Percentiles rank a stretch among this genome's conserved stretches.
phyloP scores from a whole-genome alignment of 2,113 vertebrate species.

The crab-eating macaque (Macaca fascicularis) region DNA sequence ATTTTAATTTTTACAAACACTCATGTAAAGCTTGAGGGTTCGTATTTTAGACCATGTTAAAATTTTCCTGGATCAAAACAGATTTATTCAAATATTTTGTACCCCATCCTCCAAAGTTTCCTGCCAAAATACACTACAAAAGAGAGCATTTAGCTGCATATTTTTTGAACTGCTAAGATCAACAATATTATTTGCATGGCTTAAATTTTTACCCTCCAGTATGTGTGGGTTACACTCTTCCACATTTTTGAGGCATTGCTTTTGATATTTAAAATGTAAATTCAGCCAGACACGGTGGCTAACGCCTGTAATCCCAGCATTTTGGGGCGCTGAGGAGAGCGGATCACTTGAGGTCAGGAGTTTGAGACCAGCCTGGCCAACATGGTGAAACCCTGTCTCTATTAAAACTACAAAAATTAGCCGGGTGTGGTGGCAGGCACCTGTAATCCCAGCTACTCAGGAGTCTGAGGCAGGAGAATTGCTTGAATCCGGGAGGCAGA shows the following conservation, averaged over 20 bases:
- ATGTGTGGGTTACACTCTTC: neutral
- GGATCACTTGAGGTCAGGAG: neutral
- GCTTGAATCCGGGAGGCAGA: too few relatives aligned
- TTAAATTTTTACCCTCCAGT: conserved; percentile 25
- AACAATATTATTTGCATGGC: neutral
- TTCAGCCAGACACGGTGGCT: neutral
- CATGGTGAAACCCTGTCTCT: neutral
- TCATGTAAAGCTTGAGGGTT: neutral
- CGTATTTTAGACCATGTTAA: conserved; percentile 12
- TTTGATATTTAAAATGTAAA: conserved; percentile 55
- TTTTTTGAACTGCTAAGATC: neutral
- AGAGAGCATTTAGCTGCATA: neutral
- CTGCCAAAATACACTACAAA: neutral
- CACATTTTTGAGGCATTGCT: neutral
- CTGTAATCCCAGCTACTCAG: too few relatives aligned
- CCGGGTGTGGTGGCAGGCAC: too few relatives aligned
- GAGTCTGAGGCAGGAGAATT: too few relatives aligned
- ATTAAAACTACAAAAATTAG: neutral
- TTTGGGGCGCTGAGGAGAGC: neutral
- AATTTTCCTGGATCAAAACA: neutral
- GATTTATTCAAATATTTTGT: conserved; percentile 13
- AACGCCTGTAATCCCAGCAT: neutral
- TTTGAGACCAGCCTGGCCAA: neutral
- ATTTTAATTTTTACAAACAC: conserved; percentile 19
- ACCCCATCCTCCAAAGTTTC: neutral